Evolutionary conservation across 2,797 vertebrate species (phyloP), one percentile per base, ranked within the genome.

Genomic region (Sebastolobus altivelis): DNA sequence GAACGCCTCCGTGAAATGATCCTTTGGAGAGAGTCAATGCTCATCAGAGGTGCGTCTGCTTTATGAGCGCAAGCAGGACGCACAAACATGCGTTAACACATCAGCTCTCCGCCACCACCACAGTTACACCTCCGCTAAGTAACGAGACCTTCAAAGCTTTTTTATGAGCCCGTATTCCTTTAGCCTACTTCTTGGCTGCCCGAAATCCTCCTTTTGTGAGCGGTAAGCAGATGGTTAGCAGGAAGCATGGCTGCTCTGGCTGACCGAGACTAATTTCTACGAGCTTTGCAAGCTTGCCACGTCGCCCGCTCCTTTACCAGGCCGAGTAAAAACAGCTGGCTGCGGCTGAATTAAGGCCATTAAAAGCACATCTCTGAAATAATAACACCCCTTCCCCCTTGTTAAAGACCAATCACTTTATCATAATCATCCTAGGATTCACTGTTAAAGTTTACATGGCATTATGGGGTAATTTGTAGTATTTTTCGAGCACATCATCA

Each of bases 211-310:
- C 97, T 94, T 97, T 98, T 98, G 97, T 98, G 96, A 92, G 95
- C 95, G 95, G 95, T 96, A 96, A 97, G 98, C 98, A 99, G 97
- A 99, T 99, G 98, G 97, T 98, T 97, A 96, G 97, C 97, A 98
- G 98, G 97, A 98, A 98, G 97, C 97, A 96, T 95, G 96, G 96
- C 97, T 96, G 97, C 97, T 97, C 97, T 89, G 93, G 84, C 95
- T 98, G 97, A 98, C 97, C 97, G 98, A 97, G 97, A 98, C 98
- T 96, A 99, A 99, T 99, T 97, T 97, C 97, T 95, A 98, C 97
- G 97, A 98, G 97, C 96, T 97, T 97, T 97, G 96, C 97, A 97
- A 97, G 97, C 96, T 96, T 96, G 95, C 96, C 97, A 97, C 96
- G 96, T 97, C 97, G 49, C 96, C 96, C 95, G 96, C 97, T 96